Base-by-base conservation (phyloP, 1,140 invertebrate genomes). In the Tetramorium simillimum region DNA sequence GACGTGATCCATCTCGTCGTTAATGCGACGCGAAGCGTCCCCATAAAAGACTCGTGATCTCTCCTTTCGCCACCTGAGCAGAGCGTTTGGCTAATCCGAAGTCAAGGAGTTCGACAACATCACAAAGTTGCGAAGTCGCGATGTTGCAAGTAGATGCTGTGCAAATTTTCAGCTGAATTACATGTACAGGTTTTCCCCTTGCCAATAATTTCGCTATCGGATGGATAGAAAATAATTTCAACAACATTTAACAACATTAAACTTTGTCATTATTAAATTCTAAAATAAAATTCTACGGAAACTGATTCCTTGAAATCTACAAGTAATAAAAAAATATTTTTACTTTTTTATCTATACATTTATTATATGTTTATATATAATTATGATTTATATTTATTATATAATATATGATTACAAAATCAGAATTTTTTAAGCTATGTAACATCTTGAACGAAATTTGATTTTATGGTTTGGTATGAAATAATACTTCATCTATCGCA, bases 1-100 rank as follows among this genome's bases (percentile, higher is more conserved):
- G 87, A 94, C 92, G 93, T 94, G 92, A 93, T 93, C 93, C 93
- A 94, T 94, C 92, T 91, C 82, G 89, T 86, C 86, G 93, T 93
- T 94, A 94, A 94, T 92, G 93, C 90, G 90, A 92, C 88, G 86
- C 91, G 65, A 80, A 89, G 88, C 76, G 87, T 92, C 89, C 92
- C 92, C 90, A 92, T 93, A 91, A 93, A 92, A 91, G 85, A 80
- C 63, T 69, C 78, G 70, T 86, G 77, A 87, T 84, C 62, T 86
- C 76, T 85, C 43, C 73, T 84, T 62, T 88, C 76, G 85, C 63
- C 73, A 69, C 82, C 75, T 88, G 67, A 56, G 43, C 21, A 70
- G 56, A 24, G 21, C 7, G 28, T 46, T 69, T 73, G 40, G 67
- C 51, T 82, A 62, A 73, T 62, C 80, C 80, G n/a, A 84, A 14